Evolutionary conservation across 2,113 vertebrate genomes (phyloP).

Genomic region (Rynchops niger): DNA sequence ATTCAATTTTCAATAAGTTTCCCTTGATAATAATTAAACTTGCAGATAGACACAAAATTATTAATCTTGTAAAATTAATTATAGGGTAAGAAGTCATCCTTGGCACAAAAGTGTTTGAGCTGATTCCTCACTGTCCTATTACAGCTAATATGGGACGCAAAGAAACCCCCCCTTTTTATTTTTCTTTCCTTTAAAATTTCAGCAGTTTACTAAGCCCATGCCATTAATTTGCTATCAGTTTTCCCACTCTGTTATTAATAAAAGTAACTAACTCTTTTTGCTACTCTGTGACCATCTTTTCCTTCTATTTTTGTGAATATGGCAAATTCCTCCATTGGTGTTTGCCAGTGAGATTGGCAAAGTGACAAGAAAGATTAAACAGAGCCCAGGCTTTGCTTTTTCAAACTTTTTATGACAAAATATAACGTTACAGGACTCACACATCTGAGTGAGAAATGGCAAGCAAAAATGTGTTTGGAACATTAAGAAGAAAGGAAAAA

Average conservation of each 20-base stretch:
- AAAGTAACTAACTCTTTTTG: neutral
- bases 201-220: neutral
- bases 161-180: fast-evolving
- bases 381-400: neutral
- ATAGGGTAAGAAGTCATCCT: constrained; percentile 3
- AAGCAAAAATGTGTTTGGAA: neutral
- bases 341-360: neutral
- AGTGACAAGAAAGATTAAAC: neutral
- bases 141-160: neutral
- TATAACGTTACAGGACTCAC: neutral
- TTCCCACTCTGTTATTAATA: neutral
- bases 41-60: constrained; percentile 8
- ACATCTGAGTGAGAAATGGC: neutral
- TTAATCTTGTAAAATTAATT: constrained; percentile 37
- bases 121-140: neutral
- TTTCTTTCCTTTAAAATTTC: neutral
- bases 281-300: neutral
- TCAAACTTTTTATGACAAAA: neutral
- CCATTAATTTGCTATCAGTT: neutral
- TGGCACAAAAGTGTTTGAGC: neutral
- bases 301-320: neutral
- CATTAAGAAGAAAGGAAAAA: neutral
- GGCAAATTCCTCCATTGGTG: neutral
- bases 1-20: neutral
- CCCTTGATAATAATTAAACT: constrained; percentile 27